Evolutionary conservation across 2,888 invertebrate genomes (phyloP), one percentile per base, ranked within the genome.

Genomic region (Psylliodes chrysocephalus): DNA sequence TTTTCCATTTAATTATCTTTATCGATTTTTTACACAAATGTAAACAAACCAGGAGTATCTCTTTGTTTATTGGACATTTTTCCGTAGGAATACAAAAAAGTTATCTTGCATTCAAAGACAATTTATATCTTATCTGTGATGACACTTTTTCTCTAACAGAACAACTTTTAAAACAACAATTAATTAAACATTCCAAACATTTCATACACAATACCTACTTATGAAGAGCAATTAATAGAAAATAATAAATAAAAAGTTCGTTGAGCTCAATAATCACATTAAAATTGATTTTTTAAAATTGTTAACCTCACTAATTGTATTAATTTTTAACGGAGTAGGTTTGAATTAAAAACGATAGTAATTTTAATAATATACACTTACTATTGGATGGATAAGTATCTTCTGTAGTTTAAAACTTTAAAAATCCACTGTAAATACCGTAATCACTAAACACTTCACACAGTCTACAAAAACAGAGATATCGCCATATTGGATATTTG

Each of bases 401-500:
- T 63, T 57, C 55, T 64, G 57, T 51, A 55, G 42, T 15, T 40
- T 46, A 65, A 65, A 63, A 60, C 55, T 56, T 53, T 54, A 42
- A 35, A 63, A 63, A 63, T 18, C 46, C 19, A 28, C 59, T 46
- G 7, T 6, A 54, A 61, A 33, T 30, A 47, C 44, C 49, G 28
- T 54, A 59, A 44, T 49, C 64, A 65, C 60, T 44, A 49, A 57
- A 64, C 68, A 67, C 67, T 54, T 64, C 68, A 66, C 49, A 66
- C 69, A 65, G 54, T 57, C 62, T 44, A 66, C 51, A 62, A 68
- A 59, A 66, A 70, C 67, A 69, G 67, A 71, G 69, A 71, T 73
- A 65, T 66, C 72, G 74, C 74, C 74, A 74, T 74, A 71, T 74
- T 74, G 74, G 65, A 71, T 68, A 63, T 63, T 69, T 61, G 22